Evolutionary conservation across 2,888 invertebrate species (phyloP), one percentile per base, ranked within the genome.

Genomic region (Sphinx pinastri): DNA sequence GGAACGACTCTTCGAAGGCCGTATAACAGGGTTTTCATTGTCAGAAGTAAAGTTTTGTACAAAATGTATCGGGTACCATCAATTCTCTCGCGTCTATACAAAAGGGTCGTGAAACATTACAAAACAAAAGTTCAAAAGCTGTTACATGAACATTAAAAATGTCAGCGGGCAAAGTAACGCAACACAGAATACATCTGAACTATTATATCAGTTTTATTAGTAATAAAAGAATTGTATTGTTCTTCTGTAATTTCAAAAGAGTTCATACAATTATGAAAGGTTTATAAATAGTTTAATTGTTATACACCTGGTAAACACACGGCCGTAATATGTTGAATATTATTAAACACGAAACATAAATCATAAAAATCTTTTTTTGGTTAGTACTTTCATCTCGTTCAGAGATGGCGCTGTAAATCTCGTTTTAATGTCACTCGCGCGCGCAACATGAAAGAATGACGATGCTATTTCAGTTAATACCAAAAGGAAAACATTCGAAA

Each of bases 401-500:
- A 87, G 91, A 92, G 92, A 90, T 91, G 92, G 92, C 90, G 90
- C 84, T 91, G 89, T 91, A 92, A 90, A 93, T 89, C 89, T 88
- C 84, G 85, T 84, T 91, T 92, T 93, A 90, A 93, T 92, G 93
- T 92, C 93, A 92, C 89, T 90, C 86, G 79, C 76, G 85, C 84
- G 83, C 86, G 81, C 81, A 84, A 93, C 92, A 92, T 94, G 93
- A 93, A 94, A 93, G 93, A 92, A 88, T 92, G 92, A 91, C 88
- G 91, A 83, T 83, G 89, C 92, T 94, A 93, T 94, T 93, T 93
- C 92, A 88, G 92, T 89, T 82, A 83, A 82, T 83, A 88, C 89
- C 91, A 93, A 93, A 93, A 93, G 88, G 92, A 93, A 92, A 92
- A 92, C 92, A 90, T 86, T 93, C 92, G 92, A 93, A 94, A 93